Evolutionary conservation across 2,113 vertebrate species (phyloP).

Genomic region (Garra rufa): DNA sequence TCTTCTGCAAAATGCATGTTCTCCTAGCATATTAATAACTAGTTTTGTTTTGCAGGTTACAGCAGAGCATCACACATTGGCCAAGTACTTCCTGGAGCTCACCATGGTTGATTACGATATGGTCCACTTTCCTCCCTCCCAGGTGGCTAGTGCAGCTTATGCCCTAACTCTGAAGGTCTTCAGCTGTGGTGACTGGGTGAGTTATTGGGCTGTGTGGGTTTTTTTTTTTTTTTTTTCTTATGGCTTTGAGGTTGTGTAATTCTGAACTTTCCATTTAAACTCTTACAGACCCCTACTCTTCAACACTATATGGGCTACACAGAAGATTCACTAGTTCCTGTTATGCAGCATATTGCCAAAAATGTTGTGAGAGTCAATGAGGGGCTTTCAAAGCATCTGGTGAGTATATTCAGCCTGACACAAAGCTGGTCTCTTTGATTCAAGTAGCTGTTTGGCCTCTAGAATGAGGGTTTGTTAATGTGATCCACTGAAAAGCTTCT

Average conservation of each 20-base stretch:
- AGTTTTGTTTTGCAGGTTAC: slow-evolving; percentile 72
- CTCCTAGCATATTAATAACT: no score
- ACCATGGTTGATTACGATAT: slow-evolving; percentile 86
- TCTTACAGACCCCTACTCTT: slow-evolving; percentile 70
- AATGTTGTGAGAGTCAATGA: slow-evolving; percentile 82
- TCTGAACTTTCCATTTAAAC: background rate
- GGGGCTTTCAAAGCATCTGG: slow-evolving; percentile 76
- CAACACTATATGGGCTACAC: slow-evolving; percentile 79
- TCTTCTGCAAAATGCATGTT: background rate
- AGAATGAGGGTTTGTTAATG: background rate
- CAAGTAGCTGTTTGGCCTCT: background rate
- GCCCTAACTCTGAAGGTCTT: slow-evolving; percentile 83
- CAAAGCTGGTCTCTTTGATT: background rate
- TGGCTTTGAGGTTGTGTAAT: no score
- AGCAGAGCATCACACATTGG: slow-evolving; percentile 78
- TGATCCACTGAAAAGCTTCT: background rate
- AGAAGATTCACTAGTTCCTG: slow-evolving; percentile 74
- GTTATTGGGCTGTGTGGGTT: slow-evolving; percentile 1
- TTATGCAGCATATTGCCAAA: slow-evolving; percentile 86
- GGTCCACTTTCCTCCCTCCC: slow-evolving; percentile 83
- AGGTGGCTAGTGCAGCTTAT: slow-evolving; percentile 80
- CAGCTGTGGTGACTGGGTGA: slow-evolving; percentile 80
- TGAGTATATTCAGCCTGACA: slow-evolving; percentile 62
- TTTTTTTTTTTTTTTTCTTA: background rate
- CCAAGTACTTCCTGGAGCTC: slow-evolving; percentile 87